These are phyloP conservation scores for Volucella bombylans DNA, from an alignment of 2,888 invertebrate genomes.

Conservation along the genomic window DNA sequence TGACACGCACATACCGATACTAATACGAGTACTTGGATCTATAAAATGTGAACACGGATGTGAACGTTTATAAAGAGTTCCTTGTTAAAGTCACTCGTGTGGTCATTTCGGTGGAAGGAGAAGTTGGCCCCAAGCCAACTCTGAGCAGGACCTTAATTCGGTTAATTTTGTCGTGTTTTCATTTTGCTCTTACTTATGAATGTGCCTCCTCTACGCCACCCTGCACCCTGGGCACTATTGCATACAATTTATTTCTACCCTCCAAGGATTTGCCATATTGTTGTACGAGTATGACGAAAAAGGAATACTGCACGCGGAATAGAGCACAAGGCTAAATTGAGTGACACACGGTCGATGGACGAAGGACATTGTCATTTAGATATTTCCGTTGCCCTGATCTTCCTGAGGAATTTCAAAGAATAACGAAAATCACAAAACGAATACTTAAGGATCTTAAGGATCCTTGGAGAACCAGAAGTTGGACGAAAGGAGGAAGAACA, in stretches of 20 bases:
- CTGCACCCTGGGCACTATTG: slow-evolving; percentile 32
- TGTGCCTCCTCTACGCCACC: too few relatives aligned
- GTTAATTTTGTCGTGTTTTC: slow-evolving; percentile 50
- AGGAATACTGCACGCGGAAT: slow-evolving; percentile 38
- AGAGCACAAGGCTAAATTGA: slow-evolving; percentile 59
- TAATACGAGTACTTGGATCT: slow-evolving; percentile 12
- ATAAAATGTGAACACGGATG: not conserved
- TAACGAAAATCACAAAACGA: slow-evolving; percentile 39
- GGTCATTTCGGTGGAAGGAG: slow-evolving; percentile 43
- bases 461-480: not conserved
- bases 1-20: slow-evolving; percentile 36
- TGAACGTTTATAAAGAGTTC: slow-evolving; percentile 4
- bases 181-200: slow-evolving; percentile 3
- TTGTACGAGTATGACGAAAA: slow-evolving; percentile 19
- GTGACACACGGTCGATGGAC: slow-evolving; percentile 43
- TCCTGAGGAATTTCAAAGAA: slow-evolving; percentile 40
- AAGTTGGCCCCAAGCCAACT: slow-evolving; percentile 61
- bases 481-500: not conserved
- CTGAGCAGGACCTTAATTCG: slow-evolving; percentile 65
- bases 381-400: slow-evolving; percentile 51
- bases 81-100: slow-evolving; percentile 47
- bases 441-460: slow-evolving; percentile 24
- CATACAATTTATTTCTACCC: slow-evolving; percentile 63
- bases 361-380: slow-evolving; percentile 54
- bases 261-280: slow-evolving; percentile 59